Evolutionary conservation across 2,888 invertebrate species (phyloP), one percentile per base, ranked within the genome.

Genomic region (Gortyna flavago): DNA sequence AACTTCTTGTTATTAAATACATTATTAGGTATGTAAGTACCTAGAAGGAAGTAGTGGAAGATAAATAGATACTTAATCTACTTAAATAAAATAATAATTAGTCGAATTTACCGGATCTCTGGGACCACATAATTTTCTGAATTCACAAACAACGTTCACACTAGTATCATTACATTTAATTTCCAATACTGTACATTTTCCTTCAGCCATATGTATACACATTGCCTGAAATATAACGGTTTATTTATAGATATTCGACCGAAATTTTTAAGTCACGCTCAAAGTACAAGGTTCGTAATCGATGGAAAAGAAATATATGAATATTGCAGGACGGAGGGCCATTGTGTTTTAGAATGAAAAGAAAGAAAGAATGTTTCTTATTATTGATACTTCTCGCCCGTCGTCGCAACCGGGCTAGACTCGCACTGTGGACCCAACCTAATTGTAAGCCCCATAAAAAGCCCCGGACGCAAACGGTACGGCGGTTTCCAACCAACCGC

Each of bases 101-200:
- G 0, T 44, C 0, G 4, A 57, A 32, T 54, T 75, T 91, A 96
- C 96, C 86, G 96, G 98, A 97, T 99, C 99, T 91, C 97, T 97
- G 1, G 99, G 99, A 0, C 99, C 99, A 90, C 98, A 98, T 88
- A 99, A 97, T 89, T 98, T 98, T 87, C 99, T 97, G 93, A 99
- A 99, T 89, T 97, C 98, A 72, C 95, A 94, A 72, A 98, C 97
- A 18, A 97, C 95, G 85, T 98, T 97, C 32, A 97, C 89, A 48
- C 92, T 96, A 2, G 96, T 91, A 87, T 96, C 93, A 54, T 97
- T 95, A 62, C 97, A 97, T 77, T 97, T 97, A 21, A 99, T 97
- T 97, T 99, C 99, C 93, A 99, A 92, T 29, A 98, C 99, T 82
- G 99, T 97, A 93, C 98, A 98, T 64, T 98, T 98, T 1, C 99